Evolutionary conservation across 2,888 invertebrate genomes (phyloP).

Genomic region (Phalangium opilio): DNA sequence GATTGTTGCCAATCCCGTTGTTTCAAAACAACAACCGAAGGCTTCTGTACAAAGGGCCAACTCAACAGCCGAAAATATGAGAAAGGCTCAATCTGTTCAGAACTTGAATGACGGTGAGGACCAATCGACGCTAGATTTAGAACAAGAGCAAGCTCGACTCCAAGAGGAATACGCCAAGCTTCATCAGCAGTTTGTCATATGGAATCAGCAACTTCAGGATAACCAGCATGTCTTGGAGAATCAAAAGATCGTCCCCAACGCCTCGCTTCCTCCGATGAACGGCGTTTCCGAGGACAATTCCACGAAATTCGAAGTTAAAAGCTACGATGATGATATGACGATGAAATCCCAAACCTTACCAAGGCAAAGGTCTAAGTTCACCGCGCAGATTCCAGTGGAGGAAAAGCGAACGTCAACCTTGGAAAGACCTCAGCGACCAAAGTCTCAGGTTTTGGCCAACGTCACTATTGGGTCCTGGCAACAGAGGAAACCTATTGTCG

Average conservation of each 20-base stretch:
- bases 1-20: no score
- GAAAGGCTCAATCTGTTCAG: conserved; percentile 9
- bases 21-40: background rate
- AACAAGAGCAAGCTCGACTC: conserved; percentile 11
- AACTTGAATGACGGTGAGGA: background rate
- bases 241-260: background rate
- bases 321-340: no score
- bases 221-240: background rate
- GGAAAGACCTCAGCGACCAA: background rate
- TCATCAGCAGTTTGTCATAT: conserved; percentile 14
- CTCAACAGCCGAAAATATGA: background rate
- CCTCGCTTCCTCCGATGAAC: background rate
- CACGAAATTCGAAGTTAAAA: no score
- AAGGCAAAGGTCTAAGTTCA: background rate
- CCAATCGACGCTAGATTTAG: conserved; percentile 5
- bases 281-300: background rate
- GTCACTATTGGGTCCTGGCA: conserved; percentile 1
- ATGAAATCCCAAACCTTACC: background rate
- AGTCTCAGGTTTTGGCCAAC: background rate
- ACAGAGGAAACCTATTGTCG: background rate
- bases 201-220: conserved; percentile 12
- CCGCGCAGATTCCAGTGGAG: background rate
- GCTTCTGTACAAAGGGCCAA: no score
- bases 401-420: background rate
- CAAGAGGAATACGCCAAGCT: conserved; percentile 13